Conservation (phyloP, 2,113 vertebrate species). For the Chinchilla lanigera region DNA sequence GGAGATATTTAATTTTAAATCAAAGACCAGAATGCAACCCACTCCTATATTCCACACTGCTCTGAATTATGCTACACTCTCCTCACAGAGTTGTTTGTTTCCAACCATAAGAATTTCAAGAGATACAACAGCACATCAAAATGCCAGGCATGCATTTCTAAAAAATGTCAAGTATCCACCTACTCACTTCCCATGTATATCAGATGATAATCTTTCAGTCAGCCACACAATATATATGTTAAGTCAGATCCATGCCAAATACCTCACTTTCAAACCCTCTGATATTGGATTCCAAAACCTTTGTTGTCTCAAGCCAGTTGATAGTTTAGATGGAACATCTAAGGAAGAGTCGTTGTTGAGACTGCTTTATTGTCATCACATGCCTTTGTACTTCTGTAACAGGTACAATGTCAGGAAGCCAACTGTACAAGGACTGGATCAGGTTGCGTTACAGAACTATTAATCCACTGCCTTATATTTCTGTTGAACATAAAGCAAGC, state of each 20-base stretch:
- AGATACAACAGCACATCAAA: conserved; percentile 18
- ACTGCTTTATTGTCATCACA: neutral
- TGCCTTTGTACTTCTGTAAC: neutral
- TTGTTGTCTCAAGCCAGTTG: conserved; percentile 15
- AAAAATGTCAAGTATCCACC: conserved; percentile 46
- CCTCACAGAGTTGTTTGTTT: conserved; percentile 24
- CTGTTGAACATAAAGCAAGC: neutral
- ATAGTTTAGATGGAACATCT: neutral
- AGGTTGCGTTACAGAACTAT: neutral
- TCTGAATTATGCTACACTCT: neutral
- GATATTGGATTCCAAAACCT: neutral
- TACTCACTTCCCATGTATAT: conserved; percentile 52
- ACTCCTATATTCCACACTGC: neutral
- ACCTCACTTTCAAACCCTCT: neutral
- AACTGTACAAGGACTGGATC: neutral
- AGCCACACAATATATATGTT: neutral
- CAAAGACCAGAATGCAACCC: neutral
- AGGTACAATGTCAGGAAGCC: neutral
- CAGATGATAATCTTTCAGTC: conserved; percentile 40
- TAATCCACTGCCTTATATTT: neutral
- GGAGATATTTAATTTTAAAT: conserved; percentile 51
- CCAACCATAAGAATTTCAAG: conserved; percentile 7
- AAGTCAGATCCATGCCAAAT: neutral
- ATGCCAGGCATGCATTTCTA: conserved; percentile 44
- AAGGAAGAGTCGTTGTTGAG: neutral